Evolutionary conservation across 2,888 invertebrate genomes (phyloP), one percentile per base, ranked within the genome.

Genomic region (Apodemia zela): DNA sequence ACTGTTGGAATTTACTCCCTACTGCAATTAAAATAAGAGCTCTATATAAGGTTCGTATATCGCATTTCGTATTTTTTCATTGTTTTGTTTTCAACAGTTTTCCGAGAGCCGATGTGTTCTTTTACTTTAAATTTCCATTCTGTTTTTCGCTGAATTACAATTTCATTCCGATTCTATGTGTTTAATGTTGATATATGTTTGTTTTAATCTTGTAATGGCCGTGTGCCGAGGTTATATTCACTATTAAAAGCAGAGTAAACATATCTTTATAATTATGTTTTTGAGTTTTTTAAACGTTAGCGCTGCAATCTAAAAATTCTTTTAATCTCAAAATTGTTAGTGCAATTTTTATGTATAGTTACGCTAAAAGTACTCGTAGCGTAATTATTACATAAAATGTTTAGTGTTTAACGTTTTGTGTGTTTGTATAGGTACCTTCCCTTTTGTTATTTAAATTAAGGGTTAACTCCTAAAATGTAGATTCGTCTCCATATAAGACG

Each of bases 71-170:
- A 57, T 29, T 57, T 57, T 57, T 57, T 57, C 54, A 57, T 57
- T 57, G 54, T 57, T 57, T 57, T 29, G 54, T 57, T 25, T 57
- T 57, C n/a, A 47, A 57, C 57, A 57, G 25, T 57, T 57, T 57
- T 57, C 57, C 57, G 57, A 57, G 57, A 57, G 57, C 25, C 29
- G 57, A 57, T 57, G 57, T 57, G 25, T 57, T 57, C 57, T 57
- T 29, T 57, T 25, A 54, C 54, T 54, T 54, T 54, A 54, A 54
- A 54, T 54, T 54, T 54, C 25, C 54, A 54, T 54, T 54, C 29
- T 54, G 54, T 54, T 54, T 29, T 54, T 54, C 54, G 54, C 25
- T 15, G 25, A 54, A 54, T 54, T 54, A 54, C 54, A 54, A 54
- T 54, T 45, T 45, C 45, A 45, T 45, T 54, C 29, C 25, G 54